Percentiles rank a stretch among this genome's conserved stretches.
These are phyloP conservation scores for Diachrysia chrysitis DNA, from an alignment of 2,888 invertebrate genomes.

Conservation along the genomic window DNA sequence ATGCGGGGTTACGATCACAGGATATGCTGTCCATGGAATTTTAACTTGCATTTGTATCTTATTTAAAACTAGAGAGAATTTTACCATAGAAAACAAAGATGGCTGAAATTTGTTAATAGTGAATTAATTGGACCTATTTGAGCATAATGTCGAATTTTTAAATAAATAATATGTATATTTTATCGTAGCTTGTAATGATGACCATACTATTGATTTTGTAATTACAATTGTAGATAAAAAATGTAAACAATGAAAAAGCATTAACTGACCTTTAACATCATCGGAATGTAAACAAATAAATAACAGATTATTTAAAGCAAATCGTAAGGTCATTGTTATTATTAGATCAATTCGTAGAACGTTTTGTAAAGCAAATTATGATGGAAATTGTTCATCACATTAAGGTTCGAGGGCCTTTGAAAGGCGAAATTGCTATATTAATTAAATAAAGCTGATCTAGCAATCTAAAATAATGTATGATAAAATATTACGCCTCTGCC, in stretches of 20 bases:
- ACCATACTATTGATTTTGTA: not conserved
- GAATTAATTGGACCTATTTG: no score
- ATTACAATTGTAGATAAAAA: not conserved
- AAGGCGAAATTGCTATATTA: no score
- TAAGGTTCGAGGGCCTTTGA: no score
- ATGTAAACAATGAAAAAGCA: not conserved
- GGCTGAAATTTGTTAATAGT: no score
- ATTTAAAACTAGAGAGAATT: not conserved
- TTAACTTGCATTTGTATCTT: constrained; percentile 23
- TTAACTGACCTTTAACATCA: not conserved
- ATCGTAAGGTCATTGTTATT: constrained; percentile 16
- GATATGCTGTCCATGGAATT: constrained; percentile 36
- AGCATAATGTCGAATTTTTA: no score
- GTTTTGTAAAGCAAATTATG: not conserved
- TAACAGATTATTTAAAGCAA: constrained; percentile 5
- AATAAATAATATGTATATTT: no score
- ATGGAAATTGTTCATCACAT: not conserved
- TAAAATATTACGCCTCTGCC: not conserved
- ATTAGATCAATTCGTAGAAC: not conserved
- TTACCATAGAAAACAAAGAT: no score
- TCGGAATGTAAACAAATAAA: constrained; percentile 20
- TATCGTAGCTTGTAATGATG: no score
- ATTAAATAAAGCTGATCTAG: no score
- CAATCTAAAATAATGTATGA: not conserved
- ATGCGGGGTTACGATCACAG: constrained; percentile 21